Percentiles rank a stretch among this genome's conserved stretches.
These are phyloP conservation scores for Scytalopus superciliaris DNA, from an alignment of 2,113 vertebrate genomes.

Conservation along the genomic window DNA sequence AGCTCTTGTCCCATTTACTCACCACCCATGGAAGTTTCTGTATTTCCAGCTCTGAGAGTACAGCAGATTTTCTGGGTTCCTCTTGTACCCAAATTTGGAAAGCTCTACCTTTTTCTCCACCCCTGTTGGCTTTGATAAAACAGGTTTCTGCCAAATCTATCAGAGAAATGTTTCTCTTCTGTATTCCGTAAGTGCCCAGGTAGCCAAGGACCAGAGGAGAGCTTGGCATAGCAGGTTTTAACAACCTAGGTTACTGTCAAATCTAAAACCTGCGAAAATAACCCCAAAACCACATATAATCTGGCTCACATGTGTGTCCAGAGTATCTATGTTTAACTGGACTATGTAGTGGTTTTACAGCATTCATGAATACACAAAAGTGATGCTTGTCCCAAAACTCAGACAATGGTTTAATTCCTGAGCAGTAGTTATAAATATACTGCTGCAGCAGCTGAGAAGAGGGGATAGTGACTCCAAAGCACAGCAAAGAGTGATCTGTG, in stretches of 20 bases:
- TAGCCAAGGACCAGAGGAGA: background rate
- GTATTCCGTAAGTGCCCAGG: background rate
- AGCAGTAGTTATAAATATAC: background rate
- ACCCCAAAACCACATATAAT: background rate
- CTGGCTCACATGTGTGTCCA: background rate
- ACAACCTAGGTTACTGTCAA: background rate
- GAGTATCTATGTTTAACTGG: background rate
- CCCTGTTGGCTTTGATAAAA: background rate
- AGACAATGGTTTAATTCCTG: constrained; percentile 30
- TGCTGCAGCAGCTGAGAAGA: background rate
- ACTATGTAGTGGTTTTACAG: background rate
- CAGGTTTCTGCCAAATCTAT: background rate
- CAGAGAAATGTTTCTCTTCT: background rate
- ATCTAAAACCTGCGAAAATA: background rate
- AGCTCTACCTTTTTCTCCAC: background rate
- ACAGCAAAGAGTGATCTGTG: background rate
- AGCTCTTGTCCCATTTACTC: constrained; percentile 28
- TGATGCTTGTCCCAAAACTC: background rate
- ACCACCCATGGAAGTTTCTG: background rate
- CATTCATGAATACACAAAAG: background rate
- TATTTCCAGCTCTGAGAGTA: background rate
- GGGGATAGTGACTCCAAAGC: background rate
- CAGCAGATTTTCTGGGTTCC: background rate
- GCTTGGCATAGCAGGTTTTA: background rate
- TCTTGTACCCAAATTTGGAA: background rate